Conservation (phyloP, 2,888 invertebrate species). For the Tinea pellionella region DNA sequence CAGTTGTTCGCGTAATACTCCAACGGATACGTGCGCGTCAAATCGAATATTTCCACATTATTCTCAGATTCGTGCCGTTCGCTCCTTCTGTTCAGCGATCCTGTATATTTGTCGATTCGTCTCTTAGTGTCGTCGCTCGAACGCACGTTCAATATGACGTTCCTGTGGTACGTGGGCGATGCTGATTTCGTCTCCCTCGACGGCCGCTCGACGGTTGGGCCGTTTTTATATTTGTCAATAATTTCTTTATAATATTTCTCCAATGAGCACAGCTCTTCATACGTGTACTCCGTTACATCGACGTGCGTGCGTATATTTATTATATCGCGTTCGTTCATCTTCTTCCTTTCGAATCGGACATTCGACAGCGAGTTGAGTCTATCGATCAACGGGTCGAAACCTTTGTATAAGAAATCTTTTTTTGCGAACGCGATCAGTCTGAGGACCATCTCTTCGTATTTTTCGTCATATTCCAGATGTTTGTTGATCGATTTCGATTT, state of each 20-base stretch:
- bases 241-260: conserved; percentile 61
- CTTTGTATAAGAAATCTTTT: conserved; percentile 57
- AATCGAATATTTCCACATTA: conserved; percentile 45
- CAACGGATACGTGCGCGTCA: conserved; percentile 50
- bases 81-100: conserved; percentile 29
- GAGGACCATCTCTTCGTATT: conserved; percentile 59
- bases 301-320: conserved; percentile 53
- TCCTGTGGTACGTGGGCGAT: conserved; percentile 33
- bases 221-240: conserved; percentile 39
- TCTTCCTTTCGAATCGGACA: conserved; percentile 38
- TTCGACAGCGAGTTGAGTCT: conserved; percentile 49
- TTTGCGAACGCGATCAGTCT: conserved; percentile 59
- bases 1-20: conserved; percentile 65
- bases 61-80: conserved; percentile 30
- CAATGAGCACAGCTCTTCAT: conserved; percentile 55
- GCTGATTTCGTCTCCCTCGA: conserved; percentile 26
- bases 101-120: conserved; percentile 33
- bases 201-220: conserved; percentile 22
- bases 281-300: conserved; percentile 50
- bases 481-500: conserved; percentile 46
- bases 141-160: conserved; percentile 37
- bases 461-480: conserved; percentile 53
- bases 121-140: conserved; percentile 31
- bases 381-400: conserved; percentile 60
- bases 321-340: conserved; percentile 47